phyloP scores from a whole-genome alignment of 2,888 invertebrate species.

The Protula sp. region DNA sequence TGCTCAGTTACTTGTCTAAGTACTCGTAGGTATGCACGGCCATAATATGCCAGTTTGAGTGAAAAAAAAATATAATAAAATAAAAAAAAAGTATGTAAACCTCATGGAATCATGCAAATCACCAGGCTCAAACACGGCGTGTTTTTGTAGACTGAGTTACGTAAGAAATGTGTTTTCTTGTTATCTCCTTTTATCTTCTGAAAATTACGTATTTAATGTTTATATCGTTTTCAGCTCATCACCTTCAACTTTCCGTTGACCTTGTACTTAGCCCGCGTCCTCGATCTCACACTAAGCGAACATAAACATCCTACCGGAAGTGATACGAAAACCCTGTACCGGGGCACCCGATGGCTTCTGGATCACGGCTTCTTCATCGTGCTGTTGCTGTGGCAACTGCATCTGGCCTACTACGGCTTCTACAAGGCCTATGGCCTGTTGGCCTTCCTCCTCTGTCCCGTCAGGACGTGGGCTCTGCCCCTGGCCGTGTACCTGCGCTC shows the following conservation, averaged over 20 bases:
- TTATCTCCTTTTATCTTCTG: neutral
- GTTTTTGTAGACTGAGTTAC: too few species aligned
- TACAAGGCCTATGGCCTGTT: slow-evolving; percentile 75
- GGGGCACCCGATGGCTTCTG: slow-evolving; percentile 7
- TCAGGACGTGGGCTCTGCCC: slow-evolving; percentile 73
- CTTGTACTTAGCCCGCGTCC: slow-evolving; percentile 62
- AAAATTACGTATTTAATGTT: neutral
- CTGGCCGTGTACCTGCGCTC: slow-evolving; percentile 57
- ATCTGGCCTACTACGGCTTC: slow-evolving; percentile 61
- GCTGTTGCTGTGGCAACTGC: slow-evolving; percentile 60
- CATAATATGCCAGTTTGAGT: too few species aligned
- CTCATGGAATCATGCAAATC: too few species aligned
- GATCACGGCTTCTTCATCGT: slow-evolving; percentile 22
- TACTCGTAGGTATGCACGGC: too few species aligned
- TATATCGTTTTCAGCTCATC: slow-evolving; percentile 46
- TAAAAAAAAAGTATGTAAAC: too few species aligned
- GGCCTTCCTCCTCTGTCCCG: slow-evolving; percentile 71
- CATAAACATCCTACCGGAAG: neutral
- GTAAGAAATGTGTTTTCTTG: too few species aligned
- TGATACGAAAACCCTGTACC: neutral
- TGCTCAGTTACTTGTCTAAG: too few species aligned
- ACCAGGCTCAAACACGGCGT: too few species aligned
- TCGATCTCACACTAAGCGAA: slow-evolving; percentile 8
- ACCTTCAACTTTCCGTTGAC: slow-evolving; percentile 74
- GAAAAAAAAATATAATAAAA: too few species aligned